Percentiles rank a stretch among this genome's conserved stretches.
Conservation (phyloP, 53 echinoderm and acorn worm genomes). For the Echinometra lucunter region DNA sequence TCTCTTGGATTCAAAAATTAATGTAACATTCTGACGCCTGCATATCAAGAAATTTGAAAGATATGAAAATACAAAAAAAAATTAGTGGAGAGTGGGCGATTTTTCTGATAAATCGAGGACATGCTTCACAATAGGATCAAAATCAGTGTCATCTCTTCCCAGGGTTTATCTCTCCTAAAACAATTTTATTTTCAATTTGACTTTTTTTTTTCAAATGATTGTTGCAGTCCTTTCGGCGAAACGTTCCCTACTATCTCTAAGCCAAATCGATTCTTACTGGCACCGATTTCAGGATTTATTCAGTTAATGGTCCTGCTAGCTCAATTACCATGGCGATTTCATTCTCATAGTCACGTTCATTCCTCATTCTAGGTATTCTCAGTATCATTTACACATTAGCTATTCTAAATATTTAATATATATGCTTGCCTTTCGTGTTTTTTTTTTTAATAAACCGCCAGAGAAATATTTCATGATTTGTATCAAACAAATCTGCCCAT, state of each 20-base stretch:
- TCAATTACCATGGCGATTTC: slow-evolving; percentile 14
- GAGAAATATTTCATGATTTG: not conserved
- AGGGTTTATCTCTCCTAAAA: too few relatives aligned
- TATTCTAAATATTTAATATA: not conserved
- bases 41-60: not conserved
- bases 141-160: too few relatives aligned
- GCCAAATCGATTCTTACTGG: not conserved
- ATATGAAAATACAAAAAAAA: not conserved
- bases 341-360: not conserved
- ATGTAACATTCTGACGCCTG: not conserved
- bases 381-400: not conserved
- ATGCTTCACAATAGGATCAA: too few relatives aligned
- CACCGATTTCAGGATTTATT: not conserved
- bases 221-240: too few relatives aligned
- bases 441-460: not conserved
- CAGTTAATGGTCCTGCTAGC: not conserved
- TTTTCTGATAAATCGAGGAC: not conserved
- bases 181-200: too few relatives aligned
- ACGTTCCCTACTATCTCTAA: not conserved
- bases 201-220: too few relatives aligned
- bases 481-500: not conserved
- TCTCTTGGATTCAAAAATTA: not conserved
- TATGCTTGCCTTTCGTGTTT: not conserved
- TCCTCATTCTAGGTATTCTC: not conserved
- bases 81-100: not conserved